Conservation (phyloP, 2,797 vertebrate genomes). For the Pelochelys cantorii region DNA sequence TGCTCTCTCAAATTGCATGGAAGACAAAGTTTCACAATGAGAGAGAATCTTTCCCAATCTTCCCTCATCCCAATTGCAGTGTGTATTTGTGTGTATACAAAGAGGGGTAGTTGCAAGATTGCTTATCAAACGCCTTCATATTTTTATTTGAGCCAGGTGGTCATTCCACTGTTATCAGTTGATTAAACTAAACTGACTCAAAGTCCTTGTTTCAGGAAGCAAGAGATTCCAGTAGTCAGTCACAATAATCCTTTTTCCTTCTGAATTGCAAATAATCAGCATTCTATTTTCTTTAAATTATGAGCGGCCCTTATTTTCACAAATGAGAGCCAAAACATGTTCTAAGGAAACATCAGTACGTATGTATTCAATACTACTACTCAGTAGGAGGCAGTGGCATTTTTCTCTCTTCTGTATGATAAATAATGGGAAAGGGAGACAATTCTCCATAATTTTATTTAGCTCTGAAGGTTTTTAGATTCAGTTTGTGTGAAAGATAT, state of each 20-base stretch:
- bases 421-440: background rate
- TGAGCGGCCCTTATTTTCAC: background rate
- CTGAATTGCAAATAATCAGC: background rate
- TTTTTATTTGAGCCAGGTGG: background rate
- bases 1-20: background rate
- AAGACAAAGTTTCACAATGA: background rate
- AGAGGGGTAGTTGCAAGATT: background rate
- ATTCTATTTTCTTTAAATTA: background rate
- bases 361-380: background rate
- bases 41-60: background rate
- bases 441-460: background rate
- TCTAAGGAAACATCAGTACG: background rate
- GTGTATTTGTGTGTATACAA: background rate
- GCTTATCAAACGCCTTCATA: background rate
- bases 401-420: background rate
- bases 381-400: background rate
- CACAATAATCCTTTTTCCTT: background rate
- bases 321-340: background rate
- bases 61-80: background rate
- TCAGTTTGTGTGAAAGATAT: background rate
- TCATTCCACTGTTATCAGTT: background rate
- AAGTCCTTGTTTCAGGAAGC: background rate
- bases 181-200: background rate
- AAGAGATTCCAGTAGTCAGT: background rate
- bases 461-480: conserved; percentile 11